Conservation (phyloP, 1,140 invertebrate species). For the Subanguina moxae region DNA sequence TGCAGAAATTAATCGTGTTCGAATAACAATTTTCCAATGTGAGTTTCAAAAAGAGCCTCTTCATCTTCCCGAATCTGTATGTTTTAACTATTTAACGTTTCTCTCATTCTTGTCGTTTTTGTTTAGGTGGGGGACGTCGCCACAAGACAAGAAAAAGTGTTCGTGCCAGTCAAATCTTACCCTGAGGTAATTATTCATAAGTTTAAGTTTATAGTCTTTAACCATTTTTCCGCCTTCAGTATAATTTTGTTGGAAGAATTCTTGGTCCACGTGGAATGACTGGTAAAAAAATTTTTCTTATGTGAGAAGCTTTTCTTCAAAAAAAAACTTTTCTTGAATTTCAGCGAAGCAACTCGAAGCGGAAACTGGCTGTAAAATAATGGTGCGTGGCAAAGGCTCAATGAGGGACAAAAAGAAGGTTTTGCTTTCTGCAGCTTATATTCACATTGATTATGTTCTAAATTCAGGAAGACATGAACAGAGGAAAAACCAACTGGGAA, state of each 20-base stretch:
- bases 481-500: constrained; percentile 99
- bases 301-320: neutral
- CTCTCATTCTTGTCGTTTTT: no score
- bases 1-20: constrained; percentile 95
- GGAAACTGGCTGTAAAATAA: constrained; percentile 99
- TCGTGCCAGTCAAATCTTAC: constrained; percentile 97
- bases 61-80: constrained; percentile 79
- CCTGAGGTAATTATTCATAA: constrained; percentile 81
- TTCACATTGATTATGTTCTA: neutral
- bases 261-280: constrained; percentile 98
- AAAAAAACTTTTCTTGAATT: neutral
- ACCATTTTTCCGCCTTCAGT: constrained; percentile 69
- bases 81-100: neutral
- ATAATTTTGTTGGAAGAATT: constrained; percentile 99
- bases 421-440: no score
- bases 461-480: constrained; percentile 92
- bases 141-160: constrained; percentile 95
- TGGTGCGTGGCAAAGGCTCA: constrained; percentile 97
- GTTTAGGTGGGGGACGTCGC: constrained; percentile 70
- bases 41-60: constrained; percentile 90
- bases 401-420: constrained; percentile 99
- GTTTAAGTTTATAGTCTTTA: neutral
- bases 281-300: neutral
- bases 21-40: constrained; percentile 93
- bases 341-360: constrained; percentile 93